Conservation (phyloP, 1,140 invertebrate species). For the Drosophila ambigua region DNA sequence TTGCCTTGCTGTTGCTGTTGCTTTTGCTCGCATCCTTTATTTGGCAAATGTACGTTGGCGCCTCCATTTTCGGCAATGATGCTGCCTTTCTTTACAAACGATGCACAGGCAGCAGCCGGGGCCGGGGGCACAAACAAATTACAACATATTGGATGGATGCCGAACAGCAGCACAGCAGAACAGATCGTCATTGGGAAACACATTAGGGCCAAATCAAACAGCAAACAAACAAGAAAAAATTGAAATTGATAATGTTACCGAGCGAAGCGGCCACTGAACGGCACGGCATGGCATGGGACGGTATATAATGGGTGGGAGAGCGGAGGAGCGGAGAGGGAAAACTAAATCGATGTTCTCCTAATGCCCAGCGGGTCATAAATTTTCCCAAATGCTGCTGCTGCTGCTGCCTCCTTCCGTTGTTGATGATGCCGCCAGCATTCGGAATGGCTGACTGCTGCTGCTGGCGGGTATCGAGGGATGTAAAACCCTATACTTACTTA, state of each 20-base stretch:
- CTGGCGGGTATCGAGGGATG: constrained; percentile 16
- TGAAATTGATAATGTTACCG: constrained; percentile 74
- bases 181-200: constrained; percentile 67
- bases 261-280: not conserved
- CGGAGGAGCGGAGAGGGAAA: constrained; percentile 12
- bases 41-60: constrained; percentile 71
- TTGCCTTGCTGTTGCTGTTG: no score
- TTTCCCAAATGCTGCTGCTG: constrained; percentile 55
- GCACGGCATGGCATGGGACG: no score
- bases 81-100: constrained; percentile 60
- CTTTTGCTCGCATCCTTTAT: constrained; percentile 15
- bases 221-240: constrained; percentile 48
- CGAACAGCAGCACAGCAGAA: not conserved
- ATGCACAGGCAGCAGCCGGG: constrained; percentile 54
- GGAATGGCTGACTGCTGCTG: constrained; percentile 9
- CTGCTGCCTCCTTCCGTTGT: constrained; percentile 18
- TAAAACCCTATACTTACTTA: constrained; percentile 65
- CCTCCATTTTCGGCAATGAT: constrained; percentile 50
- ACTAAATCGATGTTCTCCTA: constrained; percentile 72
- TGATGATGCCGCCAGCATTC: constrained; percentile 56
- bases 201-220: constrained; percentile 76
- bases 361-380: constrained; percentile 75
- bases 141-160: constrained; percentile 64
- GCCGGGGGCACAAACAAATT: constrained; percentile 63
- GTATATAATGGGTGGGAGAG: not conserved